Evolutionary conservation across 2,888 invertebrate species (phyloP).

Genomic region (Agrotis puta): DNA sequence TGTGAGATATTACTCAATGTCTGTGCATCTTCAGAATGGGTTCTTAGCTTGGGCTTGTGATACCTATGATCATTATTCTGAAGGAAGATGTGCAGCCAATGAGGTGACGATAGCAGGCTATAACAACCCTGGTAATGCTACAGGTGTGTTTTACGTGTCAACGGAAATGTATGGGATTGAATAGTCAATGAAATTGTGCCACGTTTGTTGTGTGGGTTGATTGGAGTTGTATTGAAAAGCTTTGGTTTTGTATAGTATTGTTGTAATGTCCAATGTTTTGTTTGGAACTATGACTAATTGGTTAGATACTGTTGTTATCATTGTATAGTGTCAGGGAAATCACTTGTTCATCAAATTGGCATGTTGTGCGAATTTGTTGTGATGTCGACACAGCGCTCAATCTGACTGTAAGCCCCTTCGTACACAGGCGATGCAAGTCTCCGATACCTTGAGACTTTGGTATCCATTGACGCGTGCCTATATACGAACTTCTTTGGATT

Average conservation of each 20-base stretch:
- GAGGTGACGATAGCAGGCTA: conserved; percentile 85
- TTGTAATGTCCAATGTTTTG: conserved; percentile 20
- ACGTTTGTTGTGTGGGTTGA: conserved; percentile 7
- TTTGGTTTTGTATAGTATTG: not conserved
- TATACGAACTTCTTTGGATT: too few relatives aligned
- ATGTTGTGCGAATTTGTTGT: not conserved
- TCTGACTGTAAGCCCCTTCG: too few relatives aligned
- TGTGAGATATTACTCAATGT: conserved; percentile 79
- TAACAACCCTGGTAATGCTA: conserved; percentile 84
- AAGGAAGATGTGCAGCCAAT: conserved; percentile 81
- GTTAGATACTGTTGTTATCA: not conserved
- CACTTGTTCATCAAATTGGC: not conserved
- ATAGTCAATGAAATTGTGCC: conserved; percentile 35
- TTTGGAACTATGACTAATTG: conserved; percentile 8
- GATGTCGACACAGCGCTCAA: too few relatives aligned
- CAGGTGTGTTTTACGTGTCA: conserved; percentile 85
- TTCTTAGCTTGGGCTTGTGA: conserved; percentile 84
- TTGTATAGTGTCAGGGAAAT: not conserved
- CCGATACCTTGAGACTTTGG: too few relatives aligned
- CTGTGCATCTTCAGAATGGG: conserved; percentile 78
- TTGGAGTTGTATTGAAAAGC: conserved; percentile 11
- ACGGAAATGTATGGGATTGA: conserved; percentile 79
- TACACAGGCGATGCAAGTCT: too few relatives aligned
- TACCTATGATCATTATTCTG: conserved; percentile 77
- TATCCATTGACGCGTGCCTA: too few relatives aligned